These are phyloP conservation scores for Synergus japonicus DNA, from an alignment of 2,888 invertebrate genomes.

Conservation along the genomic window DNA sequence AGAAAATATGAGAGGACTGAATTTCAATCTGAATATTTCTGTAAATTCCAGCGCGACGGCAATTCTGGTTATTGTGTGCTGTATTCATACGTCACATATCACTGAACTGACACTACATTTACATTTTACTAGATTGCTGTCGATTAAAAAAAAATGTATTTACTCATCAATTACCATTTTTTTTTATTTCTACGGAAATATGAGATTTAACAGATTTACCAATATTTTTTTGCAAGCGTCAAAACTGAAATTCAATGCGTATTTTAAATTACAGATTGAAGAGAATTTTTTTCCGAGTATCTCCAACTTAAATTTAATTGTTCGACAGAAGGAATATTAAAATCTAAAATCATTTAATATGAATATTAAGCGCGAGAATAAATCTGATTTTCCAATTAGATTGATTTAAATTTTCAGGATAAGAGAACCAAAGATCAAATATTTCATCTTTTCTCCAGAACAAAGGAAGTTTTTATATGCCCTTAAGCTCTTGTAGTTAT, in stretches of 20 bases:
- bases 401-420: background rate
- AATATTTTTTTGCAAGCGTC: background rate
- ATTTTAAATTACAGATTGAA: background rate
- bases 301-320: background rate
- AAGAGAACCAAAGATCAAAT: background rate
- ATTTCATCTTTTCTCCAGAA: background rate
- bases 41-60: constrained; percentile 48
- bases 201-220: background rate
- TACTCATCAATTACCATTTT: background rate
- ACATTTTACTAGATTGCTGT: constrained; percentile 42
- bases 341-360: background rate
- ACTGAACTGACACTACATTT: constrained; percentile 40
- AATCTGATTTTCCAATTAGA: background rate
- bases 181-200: background rate
- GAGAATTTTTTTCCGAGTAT: background rate
- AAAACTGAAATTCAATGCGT: background rate
- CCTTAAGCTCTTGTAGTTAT: background rate
- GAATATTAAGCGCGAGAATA: background rate
- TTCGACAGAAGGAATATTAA: background rate
- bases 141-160: background rate
- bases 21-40: constrained; percentile 61
- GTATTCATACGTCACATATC: constrained; percentile 62
- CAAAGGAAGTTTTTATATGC: background rate
- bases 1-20: constrained; percentile 59
- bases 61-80: constrained; percentile 56